Evolutionary conservation across 2,888 invertebrate genomes (phyloP).

Genomic region (Nipponacmea schrenckii): DNA sequence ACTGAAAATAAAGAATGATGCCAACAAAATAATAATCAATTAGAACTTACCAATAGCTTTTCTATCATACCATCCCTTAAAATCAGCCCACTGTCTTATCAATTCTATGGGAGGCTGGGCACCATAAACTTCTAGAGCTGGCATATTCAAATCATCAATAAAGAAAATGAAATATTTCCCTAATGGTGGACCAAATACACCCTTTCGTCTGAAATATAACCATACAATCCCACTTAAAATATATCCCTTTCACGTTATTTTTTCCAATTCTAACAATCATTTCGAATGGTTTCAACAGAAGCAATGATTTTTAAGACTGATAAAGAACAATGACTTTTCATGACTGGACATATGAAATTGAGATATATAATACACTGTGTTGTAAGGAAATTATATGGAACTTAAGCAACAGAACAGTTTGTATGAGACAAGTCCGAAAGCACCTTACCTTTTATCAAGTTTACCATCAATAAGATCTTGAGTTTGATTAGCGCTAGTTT

Average conservation of each 20-base stretch:
- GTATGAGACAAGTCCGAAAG: no score
- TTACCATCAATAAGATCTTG: conserved; percentile 69
- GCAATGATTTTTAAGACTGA: no score
- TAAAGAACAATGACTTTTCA: not conserved
- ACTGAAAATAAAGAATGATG: not conserved
- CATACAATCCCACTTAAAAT: no score
- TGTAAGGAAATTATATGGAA: no score
- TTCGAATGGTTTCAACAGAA: not conserved
- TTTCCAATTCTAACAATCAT: no score
- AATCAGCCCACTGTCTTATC: conserved; percentile 68
- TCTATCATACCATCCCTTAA: conserved; percentile 80
- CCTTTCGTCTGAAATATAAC: conserved; percentile 72
- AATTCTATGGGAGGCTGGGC: conserved; percentile 69
- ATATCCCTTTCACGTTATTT: no score
- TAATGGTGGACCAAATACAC: conserved; percentile 66
- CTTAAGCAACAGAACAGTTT: no score
- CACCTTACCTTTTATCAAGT: conserved; percentile 65
- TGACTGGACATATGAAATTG: no score
- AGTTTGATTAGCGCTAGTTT: conserved; percentile 68
- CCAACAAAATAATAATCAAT: not conserved
- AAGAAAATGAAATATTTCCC: conserved; percentile 69
- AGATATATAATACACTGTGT: no score
- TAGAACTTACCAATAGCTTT: conserved; percentile 74
- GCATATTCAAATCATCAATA: conserved; percentile 70
- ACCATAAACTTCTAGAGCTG: conserved; percentile 67